phyloP scores from a whole-genome alignment of 2,113 vertebrate species.

The Embiotoca jacksoni region DNA sequence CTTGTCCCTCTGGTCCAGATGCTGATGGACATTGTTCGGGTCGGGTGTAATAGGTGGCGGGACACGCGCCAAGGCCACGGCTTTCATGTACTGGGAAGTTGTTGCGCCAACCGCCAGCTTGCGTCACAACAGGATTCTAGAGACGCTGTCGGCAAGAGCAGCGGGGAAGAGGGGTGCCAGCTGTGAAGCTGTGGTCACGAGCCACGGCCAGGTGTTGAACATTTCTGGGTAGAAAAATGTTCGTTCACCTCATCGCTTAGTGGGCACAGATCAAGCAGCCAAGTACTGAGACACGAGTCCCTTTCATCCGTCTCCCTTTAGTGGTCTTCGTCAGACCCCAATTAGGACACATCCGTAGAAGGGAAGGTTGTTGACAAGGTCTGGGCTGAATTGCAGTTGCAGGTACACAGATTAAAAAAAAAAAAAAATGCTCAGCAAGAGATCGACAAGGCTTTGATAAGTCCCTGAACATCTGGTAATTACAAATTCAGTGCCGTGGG shows the following conservation, averaged over 20 bases:
- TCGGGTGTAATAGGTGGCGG: slow-evolving; percentile 52
- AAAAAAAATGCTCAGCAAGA: slow-evolving; percentile 54
- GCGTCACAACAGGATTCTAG: slow-evolving; percentile 63
- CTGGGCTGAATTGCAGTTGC: slow-evolving; percentile 7
- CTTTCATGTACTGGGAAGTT: slow-evolving; percentile 74
- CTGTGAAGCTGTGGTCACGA: slow-evolving; percentile 65
- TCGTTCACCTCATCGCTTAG: slow-evolving; percentile 46
- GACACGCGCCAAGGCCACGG: slow-evolving; percentile 68
- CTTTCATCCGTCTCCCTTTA: not conserved
- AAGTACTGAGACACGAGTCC: slow-evolving; percentile 28
- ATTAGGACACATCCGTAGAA: slow-evolving; percentile 30
- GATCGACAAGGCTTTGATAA: slow-evolving; percentile 69
- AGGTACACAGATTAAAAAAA: slow-evolving; percentile 36
- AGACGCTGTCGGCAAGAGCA: slow-evolving; percentile 43
- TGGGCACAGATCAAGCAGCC: slow-evolving; percentile 52
- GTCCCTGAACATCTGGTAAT: slow-evolving; percentile 77
- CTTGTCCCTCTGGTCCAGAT: slow-evolving; percentile 43
- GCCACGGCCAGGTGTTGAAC: slow-evolving; percentile 71
- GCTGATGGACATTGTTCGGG: slow-evolving; percentile 63
- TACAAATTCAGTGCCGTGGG: slow-evolving; percentile 70
- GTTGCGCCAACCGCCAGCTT: slow-evolving; percentile 69
- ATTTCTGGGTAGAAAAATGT: slow-evolving; percentile 54
- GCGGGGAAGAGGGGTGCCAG: slow-evolving; percentile 57
- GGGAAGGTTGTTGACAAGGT: slow-evolving; percentile 14
- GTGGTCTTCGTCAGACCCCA: slow-evolving; percentile 28